Evolutionary conservation across 2,888 invertebrate genomes (phyloP).

Genomic region (Tipula confusa): DNA sequence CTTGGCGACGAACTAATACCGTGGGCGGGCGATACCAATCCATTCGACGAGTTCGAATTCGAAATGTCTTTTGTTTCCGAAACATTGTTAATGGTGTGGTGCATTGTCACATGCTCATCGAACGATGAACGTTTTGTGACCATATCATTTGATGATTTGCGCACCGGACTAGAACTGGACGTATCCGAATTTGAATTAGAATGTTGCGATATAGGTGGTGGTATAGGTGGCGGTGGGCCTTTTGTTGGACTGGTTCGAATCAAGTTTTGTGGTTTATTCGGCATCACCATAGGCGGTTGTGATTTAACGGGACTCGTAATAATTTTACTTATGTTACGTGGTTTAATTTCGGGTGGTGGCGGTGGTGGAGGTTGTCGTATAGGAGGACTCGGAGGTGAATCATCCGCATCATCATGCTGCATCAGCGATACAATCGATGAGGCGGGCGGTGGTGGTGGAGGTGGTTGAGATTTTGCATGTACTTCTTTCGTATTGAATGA

Average conservation of each 20-base stretch:
- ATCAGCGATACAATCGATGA: not conserved
- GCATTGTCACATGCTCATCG: not conserved
- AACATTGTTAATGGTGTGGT: conserved; percentile 34
- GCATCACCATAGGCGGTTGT: conserved; percentile 48
- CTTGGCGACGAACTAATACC: conserved; percentile 43
- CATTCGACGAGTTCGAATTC: not conserved
- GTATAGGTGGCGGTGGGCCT: conserved; percentile 44
- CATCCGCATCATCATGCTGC: conserved; percentile 33
- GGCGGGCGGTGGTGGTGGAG: conserved; percentile 40
- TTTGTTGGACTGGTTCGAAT: conserved; percentile 46
- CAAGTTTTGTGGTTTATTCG: conserved; percentile 46
- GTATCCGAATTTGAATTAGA: not conserved
- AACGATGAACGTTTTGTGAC: not conserved
- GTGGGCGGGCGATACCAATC: conserved; percentile 38
- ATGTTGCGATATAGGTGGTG: conserved; percentile 40
- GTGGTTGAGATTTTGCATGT: conserved; percentile 37
- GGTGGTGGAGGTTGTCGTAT: conserved; percentile 42
- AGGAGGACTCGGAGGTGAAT: conserved; percentile 45
- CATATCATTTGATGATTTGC: conserved; percentile 39
- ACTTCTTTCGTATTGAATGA: conserved; percentile 31
- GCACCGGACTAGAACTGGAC: conserved; percentile 29
- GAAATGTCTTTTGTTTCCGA: not conserved
- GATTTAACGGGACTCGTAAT: conserved; percentile 49
- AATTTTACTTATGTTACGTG: conserved; percentile 44
- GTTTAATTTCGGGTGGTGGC: conserved; percentile 49